Percentiles rank a stretch among this genome's conserved stretches.
phyloP scores from a whole-genome alignment of 2,797 vertebrate species.

The Acanthurus lineatus region DNA sequence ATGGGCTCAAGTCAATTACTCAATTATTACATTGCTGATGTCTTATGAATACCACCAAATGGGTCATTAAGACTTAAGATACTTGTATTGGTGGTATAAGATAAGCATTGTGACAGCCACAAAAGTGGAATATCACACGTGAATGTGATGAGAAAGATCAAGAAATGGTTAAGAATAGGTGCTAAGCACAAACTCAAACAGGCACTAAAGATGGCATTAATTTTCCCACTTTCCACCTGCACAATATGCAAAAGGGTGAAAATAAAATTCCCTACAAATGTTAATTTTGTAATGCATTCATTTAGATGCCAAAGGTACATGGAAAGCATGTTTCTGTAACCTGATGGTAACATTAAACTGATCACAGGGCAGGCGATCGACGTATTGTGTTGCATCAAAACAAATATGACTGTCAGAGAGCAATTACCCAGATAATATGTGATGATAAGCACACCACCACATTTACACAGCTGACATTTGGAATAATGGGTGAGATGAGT shows the following conservation, averaged over 20 bases:
- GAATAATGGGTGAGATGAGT: slow-evolving; percentile 68
- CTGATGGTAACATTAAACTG: slow-evolving; percentile 21
- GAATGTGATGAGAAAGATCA: no score
- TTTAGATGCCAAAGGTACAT: slow-evolving; percentile 34
- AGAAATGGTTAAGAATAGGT: no score
- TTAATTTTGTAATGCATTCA: slow-evolving; percentile 18
- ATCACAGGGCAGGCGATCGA: slow-evolving; percentile 32
- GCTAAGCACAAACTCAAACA: not conserved
- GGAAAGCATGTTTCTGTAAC: slow-evolving; percentile 30
- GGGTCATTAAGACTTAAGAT: not conserved
- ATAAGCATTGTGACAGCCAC: not conserved
- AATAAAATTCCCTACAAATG: not conserved
- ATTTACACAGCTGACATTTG: slow-evolving; percentile 80
- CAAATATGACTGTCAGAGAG: slow-evolving; percentile 69
- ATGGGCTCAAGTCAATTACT: no score
- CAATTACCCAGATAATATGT: slow-evolving; percentile 77
- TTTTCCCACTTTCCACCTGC: not conserved
- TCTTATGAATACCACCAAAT: not conserved
- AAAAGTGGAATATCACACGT: no score
- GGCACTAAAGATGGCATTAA: not conserved
- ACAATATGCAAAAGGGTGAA: not conserved
- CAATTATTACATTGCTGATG: no score
- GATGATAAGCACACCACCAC: slow-evolving; percentile 69
- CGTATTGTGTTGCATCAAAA: slow-evolving; percentile 55
- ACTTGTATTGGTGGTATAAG: not conserved